Percentiles rank a stretch among this genome's conserved stretches.
phyloP scores from a whole-genome alignment of 1,140 invertebrate genomes.

The Micrasema longulum region DNA sequence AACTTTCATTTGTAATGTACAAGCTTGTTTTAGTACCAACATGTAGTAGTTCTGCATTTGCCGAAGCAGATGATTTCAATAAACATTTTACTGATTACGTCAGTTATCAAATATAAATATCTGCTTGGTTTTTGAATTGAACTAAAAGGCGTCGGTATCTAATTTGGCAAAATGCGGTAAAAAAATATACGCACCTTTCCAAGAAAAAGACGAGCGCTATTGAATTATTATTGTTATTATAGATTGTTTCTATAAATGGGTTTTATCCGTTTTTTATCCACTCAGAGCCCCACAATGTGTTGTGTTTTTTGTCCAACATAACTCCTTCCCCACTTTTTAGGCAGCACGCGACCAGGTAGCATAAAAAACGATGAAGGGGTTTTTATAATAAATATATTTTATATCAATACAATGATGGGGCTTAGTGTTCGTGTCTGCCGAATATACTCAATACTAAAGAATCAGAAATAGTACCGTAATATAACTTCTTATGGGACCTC shows the following conservation, averaged over 20 bases:
- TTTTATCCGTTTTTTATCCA: constrained; percentile 39
- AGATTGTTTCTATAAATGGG: constrained; percentile 44
- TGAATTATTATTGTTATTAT: constrained; percentile 22
- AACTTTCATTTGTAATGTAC: no score
- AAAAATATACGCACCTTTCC: constrained; percentile 23
- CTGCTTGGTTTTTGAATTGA: no score
- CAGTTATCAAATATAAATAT: no score
- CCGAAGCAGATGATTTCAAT: no score
- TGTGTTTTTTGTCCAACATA: constrained; percentile 20
- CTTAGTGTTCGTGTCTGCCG: constrained; percentile 15
- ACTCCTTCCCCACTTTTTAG: constrained; percentile 45
- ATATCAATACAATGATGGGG: constrained; percentile 24
- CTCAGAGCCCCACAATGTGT: constrained; percentile 19
- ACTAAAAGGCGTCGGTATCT: background rate
- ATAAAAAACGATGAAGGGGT: constrained; percentile 42
- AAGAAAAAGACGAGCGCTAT: constrained; percentile 24
- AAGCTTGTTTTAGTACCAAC: no score
- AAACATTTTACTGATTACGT: no score
- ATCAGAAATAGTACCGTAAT: constrained; percentile 8
- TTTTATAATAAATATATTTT: constrained; percentile 28
- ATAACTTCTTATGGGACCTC: background rate
- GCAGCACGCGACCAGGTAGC: constrained; percentile 46
- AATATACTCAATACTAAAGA: constrained; percentile 18
- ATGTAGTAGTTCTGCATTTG: no score
- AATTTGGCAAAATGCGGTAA: constrained; percentile 24